These are phyloP conservation scores for Menura novaehollandiae DNA, from an alignment of 2,113 vertebrate species.

Conservation along the genomic window DNA sequence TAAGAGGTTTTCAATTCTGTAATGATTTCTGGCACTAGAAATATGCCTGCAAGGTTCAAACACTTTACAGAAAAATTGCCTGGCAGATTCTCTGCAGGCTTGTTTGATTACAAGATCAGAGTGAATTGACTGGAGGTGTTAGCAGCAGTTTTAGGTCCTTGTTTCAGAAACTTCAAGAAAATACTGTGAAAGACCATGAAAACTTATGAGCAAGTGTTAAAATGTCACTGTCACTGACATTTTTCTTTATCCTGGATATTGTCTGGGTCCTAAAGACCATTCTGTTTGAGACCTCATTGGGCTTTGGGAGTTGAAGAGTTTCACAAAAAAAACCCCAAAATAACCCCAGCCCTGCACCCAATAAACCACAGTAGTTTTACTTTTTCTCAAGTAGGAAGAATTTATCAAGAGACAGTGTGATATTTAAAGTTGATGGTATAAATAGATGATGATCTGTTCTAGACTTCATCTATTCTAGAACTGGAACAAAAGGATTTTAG, in stretches of 20 bases:
- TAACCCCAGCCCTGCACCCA: too few species aligned
- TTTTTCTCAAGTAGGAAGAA: not conserved
- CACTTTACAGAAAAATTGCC: constrained; percentile 14
- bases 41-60: constrained; percentile 51
- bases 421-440: not conserved
- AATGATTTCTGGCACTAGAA: constrained; percentile 56
- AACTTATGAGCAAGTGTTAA: not conserved
- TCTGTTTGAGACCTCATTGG: not conserved
- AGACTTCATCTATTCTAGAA: not conserved
- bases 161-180: not conserved
- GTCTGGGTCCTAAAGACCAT: not conserved
- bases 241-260: not conserved
- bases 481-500: not conserved
- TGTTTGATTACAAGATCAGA: constrained; percentile 43
- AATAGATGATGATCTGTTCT: not conserved
- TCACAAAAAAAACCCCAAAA: not conserved
- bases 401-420: not conserved
- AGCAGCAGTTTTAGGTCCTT: not conserved
- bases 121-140: constrained; percentile 27
- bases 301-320: not conserved
- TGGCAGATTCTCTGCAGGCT: not conserved
- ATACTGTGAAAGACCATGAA: not conserved
- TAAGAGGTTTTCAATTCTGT: constrained; percentile 27
- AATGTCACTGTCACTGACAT: not conserved
- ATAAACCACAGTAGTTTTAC: not conserved